These are phyloP conservation scores for Drosophila paucipuncta DNA, from an alignment of 2,888 invertebrate genomes.

Conservation along the genomic window DNA sequence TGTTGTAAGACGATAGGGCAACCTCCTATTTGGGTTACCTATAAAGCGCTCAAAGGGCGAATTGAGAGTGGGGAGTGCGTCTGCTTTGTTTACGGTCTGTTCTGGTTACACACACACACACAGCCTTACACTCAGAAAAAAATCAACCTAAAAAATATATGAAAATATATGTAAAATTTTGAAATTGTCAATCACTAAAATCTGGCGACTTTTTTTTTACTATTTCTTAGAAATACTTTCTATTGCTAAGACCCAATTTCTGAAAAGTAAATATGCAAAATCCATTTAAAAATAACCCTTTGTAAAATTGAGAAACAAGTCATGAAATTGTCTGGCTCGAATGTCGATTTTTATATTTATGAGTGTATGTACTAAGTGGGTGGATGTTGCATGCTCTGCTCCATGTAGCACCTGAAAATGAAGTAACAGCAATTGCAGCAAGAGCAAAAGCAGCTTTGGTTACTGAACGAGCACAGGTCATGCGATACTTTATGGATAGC, in stretches of 20 bases:
- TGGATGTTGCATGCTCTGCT: constrained; percentile 6
- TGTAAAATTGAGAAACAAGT: neutral
- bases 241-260: no score
- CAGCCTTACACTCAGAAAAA: neutral
- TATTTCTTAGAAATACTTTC: no score
- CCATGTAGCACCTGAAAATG: constrained; percentile 23
- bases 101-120: constrained; percentile 19
- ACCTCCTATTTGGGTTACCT: constrained; percentile 70
- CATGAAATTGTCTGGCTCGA: neutral
- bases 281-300: fast-evolving
- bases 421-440: constrained; percentile 28
- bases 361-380: constrained; percentile 1
- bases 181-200: neutral
- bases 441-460: constrained; percentile 19
- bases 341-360: neutral
- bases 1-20: constrained; percentile 54
- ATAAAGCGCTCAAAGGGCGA: constrained; percentile 52
- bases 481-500: constrained; percentile 60
- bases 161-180: neutral
- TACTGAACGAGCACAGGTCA: constrained; percentile 33
- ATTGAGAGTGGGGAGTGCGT: constrained; percentile 15
- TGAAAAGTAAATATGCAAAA: neutral
- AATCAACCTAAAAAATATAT: neutral
- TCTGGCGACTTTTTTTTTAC: no score
- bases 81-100: constrained; percentile 41